Percentiles rank a stretch among this genome's conserved stretches.
Evolutionary conservation across 2,113 vertebrate genomes (phyloP).

Genomic region (Hippocampus guttulatus): DNA sequence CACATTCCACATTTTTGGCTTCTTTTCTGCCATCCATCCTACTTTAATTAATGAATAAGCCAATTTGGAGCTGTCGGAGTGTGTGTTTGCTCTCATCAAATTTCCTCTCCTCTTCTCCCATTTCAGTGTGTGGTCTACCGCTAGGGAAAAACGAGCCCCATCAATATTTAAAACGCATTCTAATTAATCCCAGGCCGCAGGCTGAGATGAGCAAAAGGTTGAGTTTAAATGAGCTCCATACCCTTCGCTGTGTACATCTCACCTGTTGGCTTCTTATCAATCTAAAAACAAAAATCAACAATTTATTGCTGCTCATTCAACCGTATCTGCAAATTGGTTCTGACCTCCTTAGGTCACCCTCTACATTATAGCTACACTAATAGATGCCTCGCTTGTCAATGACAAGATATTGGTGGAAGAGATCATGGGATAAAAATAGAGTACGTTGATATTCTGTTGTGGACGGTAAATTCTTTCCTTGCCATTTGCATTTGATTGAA

Average conservation of each 20-base stretch:
- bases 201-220: conserved; percentile 41
- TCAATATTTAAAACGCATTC: conserved; percentile 77
- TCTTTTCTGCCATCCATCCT: conserved; percentile 30
- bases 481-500: conserved; percentile 21
- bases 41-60: conserved; percentile 70
- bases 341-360: conserved; percentile 27
- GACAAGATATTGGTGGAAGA: conserved; percentile 20
- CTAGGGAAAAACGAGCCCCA: conserved; percentile 57
- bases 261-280: conserved; percentile 45
- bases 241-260: conserved; percentile 31
- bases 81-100: conserved; percentile 63
- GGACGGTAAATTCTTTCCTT: background rate
- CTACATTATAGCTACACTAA: conserved; percentile 6
- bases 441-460: background rate
- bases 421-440: background rate
- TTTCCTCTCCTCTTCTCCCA: conserved; percentile 63
- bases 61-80: conserved; percentile 65
- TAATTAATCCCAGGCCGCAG: conserved; percentile 71
- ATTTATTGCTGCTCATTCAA: conserved; percentile 37
- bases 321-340: conserved; percentile 19
- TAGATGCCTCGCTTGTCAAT: conserved; percentile 20
- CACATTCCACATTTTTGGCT: conserved; percentile 1
- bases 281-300: conserved; percentile 31
- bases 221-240: conserved; percentile 54
- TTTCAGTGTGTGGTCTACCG: conserved; percentile 64